Evolutionary conservation across 2,888 invertebrate genomes (phyloP).

Genomic region (Lasioglossum marginatum): DNA sequence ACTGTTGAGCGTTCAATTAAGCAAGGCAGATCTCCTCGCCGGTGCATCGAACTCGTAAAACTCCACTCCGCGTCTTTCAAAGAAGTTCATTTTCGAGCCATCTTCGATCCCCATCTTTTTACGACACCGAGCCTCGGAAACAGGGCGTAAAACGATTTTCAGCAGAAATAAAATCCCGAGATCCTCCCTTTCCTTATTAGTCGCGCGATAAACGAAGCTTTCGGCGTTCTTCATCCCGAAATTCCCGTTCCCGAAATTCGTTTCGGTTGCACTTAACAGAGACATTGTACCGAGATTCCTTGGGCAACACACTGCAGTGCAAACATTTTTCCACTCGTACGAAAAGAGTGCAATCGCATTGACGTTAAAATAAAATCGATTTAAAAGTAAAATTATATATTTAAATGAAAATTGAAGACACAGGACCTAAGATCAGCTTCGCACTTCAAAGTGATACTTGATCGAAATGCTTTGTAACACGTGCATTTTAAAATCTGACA

Average conservation of each 20-base stretch:
- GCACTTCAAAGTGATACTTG: neutral
- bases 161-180: neutral
- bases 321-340: too few relatives aligned
- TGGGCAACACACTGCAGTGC: too few relatives aligned
- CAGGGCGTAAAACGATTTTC: neutral
- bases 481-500: neutral
- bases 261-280: neutral
- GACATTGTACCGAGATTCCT: too few relatives aligned
- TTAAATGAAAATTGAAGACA: neutral
- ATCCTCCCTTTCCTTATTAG: neutral
- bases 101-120: constrained; percentile 7
- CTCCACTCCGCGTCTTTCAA: neutral
- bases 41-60: constrained; percentile 30
- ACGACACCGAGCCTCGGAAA: neutral
- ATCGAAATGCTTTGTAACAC: neutral
- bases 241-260: neutral
- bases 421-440: neutral
- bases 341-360: too few relatives aligned
- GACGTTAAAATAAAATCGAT: too few relatives aligned
- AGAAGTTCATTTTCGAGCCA: neutral
- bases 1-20: constrained; percentile 5
- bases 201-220: neutral
- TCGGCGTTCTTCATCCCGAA: neutral
- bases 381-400: neutral
- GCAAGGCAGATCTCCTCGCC: neutral